Evolutionary conservation across 2,797 vertebrate genomes (phyloP).

Genomic region (Oreonectes daqikongensis): DNA sequence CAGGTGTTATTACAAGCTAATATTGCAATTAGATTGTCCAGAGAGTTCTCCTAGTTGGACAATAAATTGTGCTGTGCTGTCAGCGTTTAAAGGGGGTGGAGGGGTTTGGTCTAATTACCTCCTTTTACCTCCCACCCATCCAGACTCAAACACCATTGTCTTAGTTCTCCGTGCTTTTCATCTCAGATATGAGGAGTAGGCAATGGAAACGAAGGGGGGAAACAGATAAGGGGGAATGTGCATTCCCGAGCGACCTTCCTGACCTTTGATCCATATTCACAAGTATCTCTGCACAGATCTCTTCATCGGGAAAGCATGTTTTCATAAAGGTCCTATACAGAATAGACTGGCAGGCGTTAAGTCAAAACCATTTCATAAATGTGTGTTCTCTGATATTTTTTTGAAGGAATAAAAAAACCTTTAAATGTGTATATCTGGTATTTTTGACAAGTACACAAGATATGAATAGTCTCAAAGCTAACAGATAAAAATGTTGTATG

Average conservation of each 20-base stretch:
- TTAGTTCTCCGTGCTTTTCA: constrained; percentile 1
- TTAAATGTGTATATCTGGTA: not conserved
- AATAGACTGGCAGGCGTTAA: not conserved
- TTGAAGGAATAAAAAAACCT: no score
- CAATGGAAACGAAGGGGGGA: not conserved
- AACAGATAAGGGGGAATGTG: not conserved
- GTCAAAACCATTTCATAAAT: not conserved
- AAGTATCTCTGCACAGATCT: not conserved
- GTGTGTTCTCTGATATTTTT: no score
- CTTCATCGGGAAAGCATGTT: not conserved
- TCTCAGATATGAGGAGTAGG: not conserved
- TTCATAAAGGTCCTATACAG: not conserved
- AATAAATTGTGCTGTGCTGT: constrained; percentile 73
- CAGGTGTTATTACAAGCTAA: constrained; percentile 77
- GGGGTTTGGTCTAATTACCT: constrained; percentile 73
- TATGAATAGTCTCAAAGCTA: not conserved
- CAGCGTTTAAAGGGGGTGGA: constrained; percentile 62
- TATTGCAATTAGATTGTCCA: constrained; percentile 78
- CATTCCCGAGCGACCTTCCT: not conserved
- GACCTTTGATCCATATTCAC: constrained; percentile 9
- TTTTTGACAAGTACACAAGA: not conserved
- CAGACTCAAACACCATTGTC: not conserved
- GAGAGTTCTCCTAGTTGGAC: constrained; percentile 66
- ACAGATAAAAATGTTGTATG: no score
- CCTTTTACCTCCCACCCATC: constrained; percentile 15